phyloP scores from a whole-genome alignment of 2,113 vertebrate genomes.

The Cyphomyrus plagiostoma region DNA sequence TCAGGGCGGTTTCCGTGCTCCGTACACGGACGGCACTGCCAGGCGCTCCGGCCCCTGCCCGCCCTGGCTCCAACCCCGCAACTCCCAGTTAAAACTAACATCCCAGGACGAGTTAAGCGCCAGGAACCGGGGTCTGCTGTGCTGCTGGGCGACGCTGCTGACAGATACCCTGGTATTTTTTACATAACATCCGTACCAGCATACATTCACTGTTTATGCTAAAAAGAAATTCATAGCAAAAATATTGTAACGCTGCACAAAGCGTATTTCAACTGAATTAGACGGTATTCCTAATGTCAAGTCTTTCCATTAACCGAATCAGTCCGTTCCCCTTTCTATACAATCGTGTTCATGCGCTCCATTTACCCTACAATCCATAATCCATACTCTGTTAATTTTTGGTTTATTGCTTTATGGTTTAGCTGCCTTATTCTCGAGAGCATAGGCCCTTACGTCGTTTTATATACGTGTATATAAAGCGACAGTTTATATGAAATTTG shows the following conservation, averaged over 20 bases:
- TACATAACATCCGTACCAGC: not conserved
- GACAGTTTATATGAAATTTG: not conserved
- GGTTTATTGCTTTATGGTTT: not conserved
- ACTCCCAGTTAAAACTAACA: constrained; percentile 1
- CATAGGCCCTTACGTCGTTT: not conserved
- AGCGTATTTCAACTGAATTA: not conserved
- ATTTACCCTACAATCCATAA: not conserved
- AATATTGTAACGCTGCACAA: not conserved
- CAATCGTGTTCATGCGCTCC: not conserved
- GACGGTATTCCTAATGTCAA: not conserved
- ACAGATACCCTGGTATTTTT: not conserved
- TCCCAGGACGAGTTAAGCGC: not conserved
- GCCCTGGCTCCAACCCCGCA: not conserved
- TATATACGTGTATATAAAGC: not conserved
- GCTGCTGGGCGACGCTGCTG: not conserved
- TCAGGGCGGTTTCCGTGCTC: not conserved
- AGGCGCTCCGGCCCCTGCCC: not conserved
- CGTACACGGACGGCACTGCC: not conserved
- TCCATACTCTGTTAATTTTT: not conserved
- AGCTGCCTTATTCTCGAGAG: not conserved
- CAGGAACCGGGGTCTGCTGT: not conserved
- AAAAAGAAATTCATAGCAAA: not conserved
- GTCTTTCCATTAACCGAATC: not conserved
- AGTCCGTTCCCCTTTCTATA: not conserved
- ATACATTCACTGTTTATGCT: not conserved